phyloP scores from a whole-genome alignment of 35 echinoderm and acorn worm genomes.

The Nesometra sesokonis region DNA sequence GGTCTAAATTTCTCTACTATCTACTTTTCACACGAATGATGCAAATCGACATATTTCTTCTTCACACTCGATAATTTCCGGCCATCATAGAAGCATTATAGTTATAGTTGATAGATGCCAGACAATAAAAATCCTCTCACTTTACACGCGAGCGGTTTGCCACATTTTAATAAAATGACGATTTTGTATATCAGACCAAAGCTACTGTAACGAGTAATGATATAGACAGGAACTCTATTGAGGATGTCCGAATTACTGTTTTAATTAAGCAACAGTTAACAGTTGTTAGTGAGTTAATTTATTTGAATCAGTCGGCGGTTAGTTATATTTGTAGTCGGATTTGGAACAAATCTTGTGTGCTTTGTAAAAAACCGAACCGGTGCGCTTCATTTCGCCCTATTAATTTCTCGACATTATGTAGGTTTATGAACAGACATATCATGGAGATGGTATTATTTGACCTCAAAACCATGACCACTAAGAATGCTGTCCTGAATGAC shows the following conservation, averaged over 20 bases:
- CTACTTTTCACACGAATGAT: background rate
- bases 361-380: too few relatives aligned
- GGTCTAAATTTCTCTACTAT: background rate
- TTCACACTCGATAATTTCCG: background rate
- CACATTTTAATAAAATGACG: background rate
- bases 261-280: background rate
- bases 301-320: too few relatives aligned
- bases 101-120: background rate
- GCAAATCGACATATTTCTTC: background rate
- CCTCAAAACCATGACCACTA: too few relatives aligned
- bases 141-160: background rate
- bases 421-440: too few relatives aligned
- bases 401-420: too few relatives aligned
- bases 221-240: background rate
- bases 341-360: too few relatives aligned
- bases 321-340: too few relatives aligned
- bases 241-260: background rate
- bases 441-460: too few relatives aligned
- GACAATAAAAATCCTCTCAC: background rate
- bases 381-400: too few relatives aligned
- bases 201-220: background rate
- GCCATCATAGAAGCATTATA: background rate
- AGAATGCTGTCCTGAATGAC: too few relatives aligned
- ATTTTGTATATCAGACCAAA: background rate
- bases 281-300: background rate